phyloP scores from a whole-genome alignment of 1,140 invertebrate species.

The Cheumatopsyche charites region DNA sequence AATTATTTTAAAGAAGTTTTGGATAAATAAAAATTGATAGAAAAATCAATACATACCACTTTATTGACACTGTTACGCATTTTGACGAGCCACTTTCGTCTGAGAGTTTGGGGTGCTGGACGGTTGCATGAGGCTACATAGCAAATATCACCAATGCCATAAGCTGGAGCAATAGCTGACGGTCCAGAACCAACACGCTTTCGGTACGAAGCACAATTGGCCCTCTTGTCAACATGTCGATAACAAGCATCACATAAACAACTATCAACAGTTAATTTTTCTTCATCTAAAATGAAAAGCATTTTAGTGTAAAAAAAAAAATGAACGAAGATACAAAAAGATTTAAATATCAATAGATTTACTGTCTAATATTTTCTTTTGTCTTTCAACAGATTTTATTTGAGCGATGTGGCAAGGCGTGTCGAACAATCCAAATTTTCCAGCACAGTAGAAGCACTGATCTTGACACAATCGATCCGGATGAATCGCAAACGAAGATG shows the following conservation, averaged over 20 bases:
- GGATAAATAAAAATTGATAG: constrained; percentile 17
- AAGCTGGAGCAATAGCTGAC: background rate
- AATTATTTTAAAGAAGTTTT: background rate
- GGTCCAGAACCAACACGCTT: constrained; percentile 55
- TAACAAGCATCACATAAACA: constrained; percentile 86
- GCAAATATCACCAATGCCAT: constrained; percentile 56
- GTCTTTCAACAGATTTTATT: constrained; percentile 77
- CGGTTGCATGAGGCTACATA: constrained; percentile 68
- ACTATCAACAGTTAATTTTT: constrained; percentile 78
- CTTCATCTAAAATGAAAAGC: constrained; percentile 63
- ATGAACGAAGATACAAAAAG: background rate
- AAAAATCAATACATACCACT: constrained; percentile 61
- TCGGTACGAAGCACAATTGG: constrained; percentile 68
- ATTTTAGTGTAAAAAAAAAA: constrained; percentile 3
- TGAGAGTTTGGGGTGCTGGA: constrained; percentile 70
- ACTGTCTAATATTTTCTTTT: constrained; percentile 77
- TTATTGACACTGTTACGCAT: constrained; percentile 73
- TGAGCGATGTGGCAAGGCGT: constrained; percentile 85
- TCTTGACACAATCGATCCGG: constrained; percentile 78
- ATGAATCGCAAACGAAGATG: constrained; percentile 84
- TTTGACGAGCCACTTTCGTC: constrained; percentile 79
- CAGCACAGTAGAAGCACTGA: constrained; percentile 83
- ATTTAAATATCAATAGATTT: constrained; percentile 44
- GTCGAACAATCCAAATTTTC: constrained; percentile 82
- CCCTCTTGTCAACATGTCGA: constrained; percentile 79